These are phyloP conservation scores for Formica aserva DNA, from an alignment of 2,888 invertebrate species.

Conservation along the genomic window DNA sequence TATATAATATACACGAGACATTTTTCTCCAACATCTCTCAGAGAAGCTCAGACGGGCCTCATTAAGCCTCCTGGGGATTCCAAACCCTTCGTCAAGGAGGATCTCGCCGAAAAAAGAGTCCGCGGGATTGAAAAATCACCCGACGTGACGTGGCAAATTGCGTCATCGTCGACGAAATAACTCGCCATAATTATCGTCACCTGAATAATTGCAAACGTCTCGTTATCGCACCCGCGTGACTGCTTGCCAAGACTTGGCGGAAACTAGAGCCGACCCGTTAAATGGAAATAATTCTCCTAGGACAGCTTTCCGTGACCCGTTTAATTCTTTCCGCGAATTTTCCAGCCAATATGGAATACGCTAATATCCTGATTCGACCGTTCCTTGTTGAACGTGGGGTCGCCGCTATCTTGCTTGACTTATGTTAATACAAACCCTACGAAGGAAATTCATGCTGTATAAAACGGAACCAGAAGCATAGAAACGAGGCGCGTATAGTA, in stretches of 20 bases:
- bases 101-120: constrained; percentile 35
- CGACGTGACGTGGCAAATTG: constrained; percentile 63
- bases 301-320: constrained; percentile 72
- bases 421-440: constrained; percentile 71
- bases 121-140: constrained; percentile 68
- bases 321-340: constrained; percentile 64
- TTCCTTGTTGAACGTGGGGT: constrained; percentile 40
- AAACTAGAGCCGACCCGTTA: constrained; percentile 54
- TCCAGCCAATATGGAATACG: constrained; percentile 36
- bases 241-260: constrained; percentile 34
- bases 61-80: constrained; percentile 64
- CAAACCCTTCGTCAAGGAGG: constrained; percentile 22
- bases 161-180: constrained; percentile 62
- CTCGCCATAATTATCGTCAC: constrained; percentile 71
- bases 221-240: constrained; percentile 65
- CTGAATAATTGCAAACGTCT: constrained; percentile 73
- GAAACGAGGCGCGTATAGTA: constrained; percentile 16
- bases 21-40: constrained; percentile 28
- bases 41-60: constrained; percentile 57
- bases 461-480: constrained; percentile 58
- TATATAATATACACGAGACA: constrained; percentile 44
- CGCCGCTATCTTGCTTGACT: constrained; percentile 64
- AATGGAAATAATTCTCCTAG: constrained; percentile 72
- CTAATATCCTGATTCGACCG: constrained; percentile 49
- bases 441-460: constrained; percentile 54